phyloP scores from a whole-genome alignment of 2,888 invertebrate genomes.

The Calephelis perditalis region DNA sequence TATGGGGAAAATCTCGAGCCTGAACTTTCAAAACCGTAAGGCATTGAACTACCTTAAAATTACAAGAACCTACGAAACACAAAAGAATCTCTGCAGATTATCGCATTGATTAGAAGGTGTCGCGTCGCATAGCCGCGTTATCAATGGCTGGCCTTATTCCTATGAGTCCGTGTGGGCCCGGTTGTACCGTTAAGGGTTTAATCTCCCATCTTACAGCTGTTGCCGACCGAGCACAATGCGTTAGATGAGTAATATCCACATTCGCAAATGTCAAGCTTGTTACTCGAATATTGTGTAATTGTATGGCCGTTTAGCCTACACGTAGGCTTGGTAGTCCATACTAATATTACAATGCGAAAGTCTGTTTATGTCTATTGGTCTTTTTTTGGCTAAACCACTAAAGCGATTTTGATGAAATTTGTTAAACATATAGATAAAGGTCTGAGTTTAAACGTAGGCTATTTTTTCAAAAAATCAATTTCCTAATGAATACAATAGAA shows the following conservation, averaged over 20 bases:
- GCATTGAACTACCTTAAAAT: background rate
- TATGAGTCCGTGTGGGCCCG: constrained; percentile 51
- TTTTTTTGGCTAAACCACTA: too few relatives aligned
- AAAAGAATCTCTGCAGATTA: constrained; percentile 14
- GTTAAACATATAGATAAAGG: too few relatives aligned
- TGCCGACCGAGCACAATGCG: constrained; percentile 51
- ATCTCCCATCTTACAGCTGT: constrained; percentile 66
- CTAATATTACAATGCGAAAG: too few relatives aligned
- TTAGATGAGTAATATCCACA: constrained; percentile 59
- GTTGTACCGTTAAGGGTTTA: constrained; percentile 65
- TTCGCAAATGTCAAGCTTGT: constrained; percentile 59
- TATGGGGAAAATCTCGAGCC: too few relatives aligned
- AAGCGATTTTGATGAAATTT: too few relatives aligned
- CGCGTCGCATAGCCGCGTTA: constrained; percentile 21
- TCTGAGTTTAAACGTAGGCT: too few relatives aligned
- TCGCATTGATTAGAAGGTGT: constrained; percentile 16
- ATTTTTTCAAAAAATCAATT: too few relatives aligned
- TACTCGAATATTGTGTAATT: constrained; percentile 9
- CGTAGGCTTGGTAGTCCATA: too few relatives aligned
- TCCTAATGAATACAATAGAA: too few relatives aligned
- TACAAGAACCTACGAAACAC: background rate
- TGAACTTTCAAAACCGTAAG: too few relatives aligned
- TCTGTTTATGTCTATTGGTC: too few relatives aligned
- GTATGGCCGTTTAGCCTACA: background rate
- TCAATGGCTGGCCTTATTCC: constrained; percentile 30